phyloP scores from a whole-genome alignment of 2,113 vertebrate genomes.

The Scomber scombrus region DNA sequence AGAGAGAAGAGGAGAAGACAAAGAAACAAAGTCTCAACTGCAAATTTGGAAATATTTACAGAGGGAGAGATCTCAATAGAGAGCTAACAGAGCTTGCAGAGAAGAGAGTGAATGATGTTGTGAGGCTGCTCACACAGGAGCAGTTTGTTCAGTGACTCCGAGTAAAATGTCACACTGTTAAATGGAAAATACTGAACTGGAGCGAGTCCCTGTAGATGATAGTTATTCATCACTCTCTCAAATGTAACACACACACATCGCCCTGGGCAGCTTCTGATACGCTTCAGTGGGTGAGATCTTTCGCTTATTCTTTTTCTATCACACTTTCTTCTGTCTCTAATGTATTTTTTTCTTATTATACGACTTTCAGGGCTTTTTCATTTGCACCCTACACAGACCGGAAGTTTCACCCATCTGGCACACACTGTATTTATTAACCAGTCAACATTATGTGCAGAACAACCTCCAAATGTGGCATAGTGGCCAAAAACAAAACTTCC shows the following conservation, averaged over 20 bases:
- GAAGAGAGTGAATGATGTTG: slow-evolving; percentile 27
- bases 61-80: slow-evolving; percentile 23
- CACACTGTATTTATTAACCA: slow-evolving; percentile 23
- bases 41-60: slow-evolving; percentile 38
- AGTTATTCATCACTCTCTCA: slow-evolving; percentile 19
- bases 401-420: slow-evolving; percentile 23
- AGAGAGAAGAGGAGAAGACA: background rate
- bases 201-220: slow-evolving; percentile 55
- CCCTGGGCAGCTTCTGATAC: slow-evolving; percentile 11
- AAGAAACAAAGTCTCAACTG: background rate
- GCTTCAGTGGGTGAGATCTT: slow-evolving; percentile 24
- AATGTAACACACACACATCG: background rate
- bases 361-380: slow-evolving; percentile 9
- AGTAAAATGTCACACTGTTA: slow-evolving; percentile 56
- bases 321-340: slow-evolving; percentile 10
- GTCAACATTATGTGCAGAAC: slow-evolving; percentile 2
- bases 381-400: slow-evolving; percentile 11
- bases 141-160: slow-evolving; percentile 43
- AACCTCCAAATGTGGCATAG: background rate
- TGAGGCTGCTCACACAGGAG: slow-evolving; percentile 32
- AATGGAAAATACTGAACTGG: slow-evolving; percentile 65
- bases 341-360: slow-evolving; percentile 36
- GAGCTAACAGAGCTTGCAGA: slow-evolving; percentile 16
- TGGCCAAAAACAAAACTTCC: background rate
- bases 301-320: slow-evolving; percentile 1